These are phyloP conservation scores for Suillia variegata DNA, from an alignment of 2,888 invertebrate genomes.

Conservation along the genomic window DNA sequence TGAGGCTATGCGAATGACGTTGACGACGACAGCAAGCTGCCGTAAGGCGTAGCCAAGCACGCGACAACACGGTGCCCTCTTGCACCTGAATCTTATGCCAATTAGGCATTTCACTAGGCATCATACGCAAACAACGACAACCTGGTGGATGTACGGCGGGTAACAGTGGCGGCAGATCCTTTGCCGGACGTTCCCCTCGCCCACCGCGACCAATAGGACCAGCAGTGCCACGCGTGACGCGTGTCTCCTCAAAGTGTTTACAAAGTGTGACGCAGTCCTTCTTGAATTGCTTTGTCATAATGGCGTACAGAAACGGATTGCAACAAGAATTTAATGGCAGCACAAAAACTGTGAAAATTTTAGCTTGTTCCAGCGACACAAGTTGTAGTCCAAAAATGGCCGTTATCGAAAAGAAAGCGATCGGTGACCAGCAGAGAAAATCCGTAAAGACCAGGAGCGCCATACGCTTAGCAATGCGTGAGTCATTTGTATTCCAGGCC, in stretches of 20 bases:
- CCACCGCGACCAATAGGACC: conserved; percentile 35
- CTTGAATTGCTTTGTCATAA: conserved; percentile 96
- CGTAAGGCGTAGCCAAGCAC: conserved; percentile 62
- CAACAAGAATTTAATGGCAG: conserved; percentile 95
- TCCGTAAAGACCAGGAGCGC: conserved; percentile 96
- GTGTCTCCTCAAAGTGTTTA: conserved; percentile 93
- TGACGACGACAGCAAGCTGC: conserved; percentile 41
- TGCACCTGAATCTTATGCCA: conserved; percentile 54
- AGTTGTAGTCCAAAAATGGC: conserved; percentile 91
- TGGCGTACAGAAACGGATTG: conserved; percentile 97
- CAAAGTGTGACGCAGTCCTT: conserved; percentile 96
- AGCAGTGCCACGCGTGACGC: conserved; percentile 65
- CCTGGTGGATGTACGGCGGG: conserved; percentile 60
- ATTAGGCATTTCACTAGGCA: conserved; percentile 58
- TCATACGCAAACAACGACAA: conserved; percentile 63
- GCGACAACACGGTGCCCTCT: conserved; percentile 40
- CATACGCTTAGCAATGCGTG: conserved; percentile 95
- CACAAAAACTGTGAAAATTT: conserved; percentile 94
- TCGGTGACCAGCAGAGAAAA: conserved; percentile 97
- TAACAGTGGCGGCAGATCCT: conserved; percentile 69
- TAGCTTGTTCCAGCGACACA: conserved; percentile 92
- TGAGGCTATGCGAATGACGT: conserved; percentile 25
- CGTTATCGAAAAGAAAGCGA: conserved; percentile 92
- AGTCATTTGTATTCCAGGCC: conserved; percentile 97
- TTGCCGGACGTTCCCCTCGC: conserved; percentile 81